Evolutionary conservation across 2,888 invertebrate species (phyloP), one percentile per base, ranked within the genome.

Genomic region (Drosophila pseudotalamancana): DNA sequence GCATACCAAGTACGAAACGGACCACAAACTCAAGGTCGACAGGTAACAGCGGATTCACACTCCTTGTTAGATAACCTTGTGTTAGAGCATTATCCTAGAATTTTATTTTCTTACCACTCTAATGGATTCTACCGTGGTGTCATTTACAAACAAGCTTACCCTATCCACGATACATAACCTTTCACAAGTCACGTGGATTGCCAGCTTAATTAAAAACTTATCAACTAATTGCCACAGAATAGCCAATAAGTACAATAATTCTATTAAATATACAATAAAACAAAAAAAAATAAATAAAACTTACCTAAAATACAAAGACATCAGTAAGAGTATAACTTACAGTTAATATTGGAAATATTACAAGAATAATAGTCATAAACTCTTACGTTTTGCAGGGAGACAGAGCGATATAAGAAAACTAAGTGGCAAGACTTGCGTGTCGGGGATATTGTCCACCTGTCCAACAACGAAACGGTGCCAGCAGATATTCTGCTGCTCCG

Each of bases 401-500:
- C 94, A 69, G 95, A 95, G 83, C 93, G 96, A 53, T 97, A 97
- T 91, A 95, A 95, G 85, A 95, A 95, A 91, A 94, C 95, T 51
- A 94, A 96, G 84, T 99, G 98, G 98, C 94, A 96, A 88, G 95
- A 98, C 88, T 94, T 99, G 54, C 93, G 95, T 66, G 98, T 98
- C 27, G 99, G 99, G 2, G 99, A 99, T 92, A 93, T 99, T 80
- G 95, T 99, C 45, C 98, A 98, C 92, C 93, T 99, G 84, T 97
- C 98, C 40, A 98, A 98, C 93, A 98, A 99, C 92, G 98, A 99
- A 92, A 94, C 97, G 53, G 97, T 99, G 71, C 99, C 99, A 27
- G 99, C 99, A 0, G 99, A 99, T 91, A 95, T 99, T 89, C 93
- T 99, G 64, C 92, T 99, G 59, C 93, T 99, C 65, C 94, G 96